Evolutionary conservation across 2,113 vertebrate genomes (phyloP), one percentile per base, ranked within the genome.

Genomic region (Bubo scandiacus): DNA sequence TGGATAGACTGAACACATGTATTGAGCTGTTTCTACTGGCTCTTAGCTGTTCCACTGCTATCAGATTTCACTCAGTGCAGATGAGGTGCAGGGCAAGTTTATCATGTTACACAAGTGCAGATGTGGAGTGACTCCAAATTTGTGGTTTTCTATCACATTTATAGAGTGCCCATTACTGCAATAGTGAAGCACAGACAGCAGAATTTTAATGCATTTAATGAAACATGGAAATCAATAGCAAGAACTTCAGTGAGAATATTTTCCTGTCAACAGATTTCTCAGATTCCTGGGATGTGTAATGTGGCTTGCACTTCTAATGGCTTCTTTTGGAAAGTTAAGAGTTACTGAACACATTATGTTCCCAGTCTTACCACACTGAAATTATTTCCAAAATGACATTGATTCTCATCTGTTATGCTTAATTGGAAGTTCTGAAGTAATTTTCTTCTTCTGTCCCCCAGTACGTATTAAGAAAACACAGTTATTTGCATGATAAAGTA

Each of bases 401-500:
- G 80, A 81, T 96, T 92, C 70, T 95, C 88, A 87, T 92, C 81
- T 94, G n/a, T 66, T 82, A 82, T 68, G 52, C 38, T 90, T 94
- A 96, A 89, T 79, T 96, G 61, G 61, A 94, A 94, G 40, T 86
- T 94, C 74, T 81, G 84, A 91, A 94, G 52, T 83, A 77, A 88
- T 93, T 88, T 85, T 93, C 61, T 90, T 63, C 54, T 9, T 91
- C 82, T 85, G 4, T 80, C 12, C 16, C 38, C 29, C 34, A 59
- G 70, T 59, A 90, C 23, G 6, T 94, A 90, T 72, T 89, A 91
- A 81, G 77, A 94, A 96, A 97, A 75, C 57, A 90, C 45, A 59
- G 63, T 77, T 91, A 91, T 92, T 92, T 96, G 73, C 74, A 94
- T 92, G 90, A 96, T 55, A 78, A 94, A 94, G 72, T 92, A 90